Base-by-base conservation (phyloP, 2,113 vertebrate species). In the Mobula birostris region DNA sequence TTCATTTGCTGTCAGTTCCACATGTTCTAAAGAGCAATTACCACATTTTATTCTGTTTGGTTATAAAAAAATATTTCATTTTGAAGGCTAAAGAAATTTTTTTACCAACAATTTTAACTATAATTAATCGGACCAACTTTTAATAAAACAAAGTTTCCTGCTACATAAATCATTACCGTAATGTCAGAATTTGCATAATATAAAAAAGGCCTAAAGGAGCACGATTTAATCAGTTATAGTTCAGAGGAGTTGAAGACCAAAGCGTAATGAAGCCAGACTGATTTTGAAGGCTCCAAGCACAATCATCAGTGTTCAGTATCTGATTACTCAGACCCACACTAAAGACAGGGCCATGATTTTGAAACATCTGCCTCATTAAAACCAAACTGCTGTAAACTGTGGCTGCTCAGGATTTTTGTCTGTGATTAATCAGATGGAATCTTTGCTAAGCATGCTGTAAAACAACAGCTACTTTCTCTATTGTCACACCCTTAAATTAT, bases 101-200 rank as follows among this genome's bases (percentile, higher is more conserved):
- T 15, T 91, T n/a, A 5, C 63, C 63, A 36, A 40, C 17, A 58
- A 70, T 70, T 91, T 91, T 68, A 91, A 91, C 88, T 58, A 91
- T 36, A 36, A 68, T 36, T 68, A 32, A 91, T 21, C 70, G 63
- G 88, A 36, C 88, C 32, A 91, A 70, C 66, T 70, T 70, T 36
- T 70, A 70, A 91, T 68, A 68, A 90, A 90, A 68, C 87, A 66
- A 66, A 70, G 32, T 32, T 91, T 91, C n/a, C 63, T 68, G 12
- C 70, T 36, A 70, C 82, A 85, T 32, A 21, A 40, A 70, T 91
- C 63, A 91, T 91, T 91, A 32, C 63, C 6, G 19, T 7, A 68
- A 70, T 91, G 88, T 36, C 88, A 70, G 29, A 15, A 68, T 70
- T 91, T 91, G 88, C 32, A n/a, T 91, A 70, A 36, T 24, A 70